Evolutionary conservation across 2,797 vertebrate species (phyloP).

Genomic region (Anableps anableps): DNA sequence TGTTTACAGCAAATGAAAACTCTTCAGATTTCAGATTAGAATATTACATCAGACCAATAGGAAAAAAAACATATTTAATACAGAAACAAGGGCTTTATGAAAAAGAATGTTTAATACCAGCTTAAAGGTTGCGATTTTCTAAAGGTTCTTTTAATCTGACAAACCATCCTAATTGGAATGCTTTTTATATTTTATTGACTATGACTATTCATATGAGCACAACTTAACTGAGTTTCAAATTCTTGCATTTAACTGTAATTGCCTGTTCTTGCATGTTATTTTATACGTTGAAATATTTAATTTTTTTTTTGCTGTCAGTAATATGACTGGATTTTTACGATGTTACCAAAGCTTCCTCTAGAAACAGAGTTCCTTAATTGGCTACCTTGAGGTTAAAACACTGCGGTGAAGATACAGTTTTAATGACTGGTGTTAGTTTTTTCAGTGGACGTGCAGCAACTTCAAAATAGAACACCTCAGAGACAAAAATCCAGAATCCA

Average conservation of each 20-base stretch:
- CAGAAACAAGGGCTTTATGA: background rate
- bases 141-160: background rate
- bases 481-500: conserved; percentile 41
- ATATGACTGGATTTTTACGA: conserved; percentile 3
- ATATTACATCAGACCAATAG: background rate
- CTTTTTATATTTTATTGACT: background rate
- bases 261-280: background rate
- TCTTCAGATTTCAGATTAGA: background rate
- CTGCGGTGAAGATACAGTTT: conserved; percentile 31
- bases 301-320: conserved; percentile 4
- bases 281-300: conserved; percentile 6
- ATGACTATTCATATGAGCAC: background rate
- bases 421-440: conserved; percentile 38
- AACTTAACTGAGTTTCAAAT: background rate
- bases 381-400: conserved; percentile 33
- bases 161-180: background rate
- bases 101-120: background rate
- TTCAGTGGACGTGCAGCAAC: conserved; percentile 26
- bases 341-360: background rate
- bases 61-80: background rate
- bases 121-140: background rate
- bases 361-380: conserved; percentile 38
- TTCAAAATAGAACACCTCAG: conserved; percentile 30
- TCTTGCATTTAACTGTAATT: background rate
- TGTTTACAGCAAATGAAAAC: background rate